phyloP scores from a whole-genome alignment of 2,888 invertebrate species.

The Salticus scenicus region DNA sequence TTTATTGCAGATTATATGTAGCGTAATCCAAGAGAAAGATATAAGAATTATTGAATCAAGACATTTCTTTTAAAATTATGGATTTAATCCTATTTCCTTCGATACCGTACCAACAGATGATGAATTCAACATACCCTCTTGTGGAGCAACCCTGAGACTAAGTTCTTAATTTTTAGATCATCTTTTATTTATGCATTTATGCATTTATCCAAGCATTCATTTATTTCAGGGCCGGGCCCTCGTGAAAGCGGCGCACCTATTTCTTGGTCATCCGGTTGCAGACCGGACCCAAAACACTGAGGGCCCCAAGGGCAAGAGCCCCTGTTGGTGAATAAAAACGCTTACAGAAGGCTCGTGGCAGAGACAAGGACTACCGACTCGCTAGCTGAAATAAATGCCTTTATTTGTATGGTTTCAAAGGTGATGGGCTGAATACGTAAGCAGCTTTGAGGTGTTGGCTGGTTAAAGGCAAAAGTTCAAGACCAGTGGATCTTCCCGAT shows the following conservation, averaged over 20 bases:
- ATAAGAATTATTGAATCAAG: too few species aligned
- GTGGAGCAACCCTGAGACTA: not conserved
- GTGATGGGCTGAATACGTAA: slow-evolving; percentile 9
- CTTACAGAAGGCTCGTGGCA: slow-evolving; percentile 26
- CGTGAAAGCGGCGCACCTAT: slow-evolving; percentile 33
- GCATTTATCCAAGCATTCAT: slow-evolving; percentile 29
- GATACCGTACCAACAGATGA: not conserved
- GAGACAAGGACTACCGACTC: slow-evolving; percentile 59
- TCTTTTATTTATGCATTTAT: slow-evolving; percentile 55
- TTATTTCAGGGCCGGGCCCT: slow-evolving; percentile 48
- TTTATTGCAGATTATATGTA: too few species aligned
- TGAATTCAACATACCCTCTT: not conserved
- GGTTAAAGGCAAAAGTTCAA: not conserved
- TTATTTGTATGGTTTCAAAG: slow-evolving; percentile 45
- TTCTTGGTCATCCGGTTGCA: slow-evolving; percentile 39
- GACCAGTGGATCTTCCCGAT: not conserved
- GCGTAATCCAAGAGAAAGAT: too few species aligned
- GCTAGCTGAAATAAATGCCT: slow-evolving; percentile 57
- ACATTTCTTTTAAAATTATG: not conserved
- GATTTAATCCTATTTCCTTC: slow-evolving; percentile 11
- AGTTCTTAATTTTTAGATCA: slow-evolving; percentile 12
- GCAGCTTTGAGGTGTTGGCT: slow-evolving; percentile 36
- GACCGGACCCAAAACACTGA: slow-evolving; percentile 37
- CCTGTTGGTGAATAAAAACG: slow-evolving; percentile 7
- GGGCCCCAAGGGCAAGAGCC: slow-evolving; percentile 28